Evolutionary conservation across 2,888 invertebrate species (phyloP).

Genomic region (Stegana nigrithorax): DNA sequence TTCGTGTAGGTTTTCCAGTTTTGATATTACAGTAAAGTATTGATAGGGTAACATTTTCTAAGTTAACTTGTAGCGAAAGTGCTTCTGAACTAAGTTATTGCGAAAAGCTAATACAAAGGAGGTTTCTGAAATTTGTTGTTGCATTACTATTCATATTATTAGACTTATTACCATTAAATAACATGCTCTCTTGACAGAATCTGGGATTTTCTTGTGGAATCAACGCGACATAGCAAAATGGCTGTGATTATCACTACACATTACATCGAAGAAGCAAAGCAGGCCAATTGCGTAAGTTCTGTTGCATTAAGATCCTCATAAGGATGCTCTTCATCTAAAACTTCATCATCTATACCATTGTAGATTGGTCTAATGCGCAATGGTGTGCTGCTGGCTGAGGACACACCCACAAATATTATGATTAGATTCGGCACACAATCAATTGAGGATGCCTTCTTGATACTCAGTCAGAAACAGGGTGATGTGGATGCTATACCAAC

Average conservation of each 20-base stretch:
- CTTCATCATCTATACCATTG: not conserved
- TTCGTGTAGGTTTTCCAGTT: too few species aligned
- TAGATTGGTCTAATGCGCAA: constrained; percentile 92
- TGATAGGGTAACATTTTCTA: too few species aligned
- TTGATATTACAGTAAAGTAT: too few species aligned
- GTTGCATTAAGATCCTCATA: not conserved
- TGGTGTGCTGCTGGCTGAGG: constrained; percentile 87
- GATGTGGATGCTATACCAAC: constrained; percentile 61
- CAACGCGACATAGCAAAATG: constrained; percentile 77
- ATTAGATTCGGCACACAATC: constrained; percentile 77
- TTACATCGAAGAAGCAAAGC: constrained; percentile 92
- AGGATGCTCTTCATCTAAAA: not conserved
- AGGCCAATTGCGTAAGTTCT: constrained; percentile 78
- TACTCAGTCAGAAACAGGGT: constrained; percentile 75
- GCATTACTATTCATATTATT: too few species aligned
- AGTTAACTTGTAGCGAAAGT: too few species aligned
- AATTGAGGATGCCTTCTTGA: constrained; percentile 89
- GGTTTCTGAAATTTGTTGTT: too few species aligned
- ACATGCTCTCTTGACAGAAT: constrained; percentile 82
- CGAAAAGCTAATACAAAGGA: too few species aligned
- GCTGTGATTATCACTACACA: constrained; percentile 94
- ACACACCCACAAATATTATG: constrained; percentile 80
- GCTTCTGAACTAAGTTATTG: too few species aligned
- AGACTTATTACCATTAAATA: too few species aligned
- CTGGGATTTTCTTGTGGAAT: constrained; percentile 84